Evolutionary conservation across 2,113 vertebrate genomes (phyloP).

Genomic region (Spermophilus dauricus): DNA sequence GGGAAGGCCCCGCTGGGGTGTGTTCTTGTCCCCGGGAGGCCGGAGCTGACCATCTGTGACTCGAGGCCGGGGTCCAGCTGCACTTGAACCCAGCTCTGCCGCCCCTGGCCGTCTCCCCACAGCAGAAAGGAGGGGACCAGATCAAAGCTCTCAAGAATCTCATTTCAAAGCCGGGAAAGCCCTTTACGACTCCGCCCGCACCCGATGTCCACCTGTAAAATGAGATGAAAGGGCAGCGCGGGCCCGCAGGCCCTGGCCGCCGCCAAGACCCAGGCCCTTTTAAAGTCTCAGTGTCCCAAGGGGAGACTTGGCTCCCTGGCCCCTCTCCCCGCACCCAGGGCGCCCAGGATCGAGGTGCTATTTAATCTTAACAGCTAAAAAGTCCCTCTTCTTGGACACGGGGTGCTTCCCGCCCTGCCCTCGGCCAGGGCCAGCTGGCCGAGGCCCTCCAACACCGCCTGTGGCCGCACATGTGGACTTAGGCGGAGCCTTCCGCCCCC

Average conservation of each 20-base stretch:
- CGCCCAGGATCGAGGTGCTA: too few relatives aligned
- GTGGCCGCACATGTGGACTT: too few relatives aligned
- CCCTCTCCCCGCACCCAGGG: too few relatives aligned
- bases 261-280: neutral
- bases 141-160: slow-evolving; percentile 50
- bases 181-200: neutral
- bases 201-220: neutral
- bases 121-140: neutral
- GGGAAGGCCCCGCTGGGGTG: too few relatives aligned
- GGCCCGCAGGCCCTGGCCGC: neutral
- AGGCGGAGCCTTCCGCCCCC: too few relatives aligned
- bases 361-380: too few relatives aligned
- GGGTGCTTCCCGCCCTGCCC: too few relatives aligned
- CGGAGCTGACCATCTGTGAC: neutral
- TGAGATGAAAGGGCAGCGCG: neutral
- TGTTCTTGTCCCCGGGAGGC: neutral
- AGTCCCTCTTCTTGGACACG: too few relatives aligned
- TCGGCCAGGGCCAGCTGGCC: too few relatives aligned
- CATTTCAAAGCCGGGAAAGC: slow-evolving; percentile 51
- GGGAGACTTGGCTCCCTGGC: neutral
- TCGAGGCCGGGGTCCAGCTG: neutral
- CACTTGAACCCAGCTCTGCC: neutral
- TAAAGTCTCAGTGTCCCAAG: neutral
- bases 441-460: too few relatives aligned
- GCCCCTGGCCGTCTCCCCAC: neutral